Base-by-base conservation (phyloP, 1,140 invertebrate species). In the Brachionus plicatilis region DNA sequence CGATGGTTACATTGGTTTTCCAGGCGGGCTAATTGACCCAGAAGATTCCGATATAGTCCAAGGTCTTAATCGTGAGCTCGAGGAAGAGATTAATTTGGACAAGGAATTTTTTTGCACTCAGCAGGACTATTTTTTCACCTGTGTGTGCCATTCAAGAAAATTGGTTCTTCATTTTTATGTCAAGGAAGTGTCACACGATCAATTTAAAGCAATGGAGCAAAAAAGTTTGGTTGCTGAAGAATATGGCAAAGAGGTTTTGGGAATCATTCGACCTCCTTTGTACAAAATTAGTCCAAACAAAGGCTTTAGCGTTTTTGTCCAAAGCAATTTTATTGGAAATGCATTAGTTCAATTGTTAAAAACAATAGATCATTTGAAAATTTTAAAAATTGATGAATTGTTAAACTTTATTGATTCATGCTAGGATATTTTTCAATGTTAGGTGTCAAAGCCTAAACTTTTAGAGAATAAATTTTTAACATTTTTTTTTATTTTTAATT, bases 1-100 rank as follows among this genome's bases (percentile, higher is more conserved):
- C 89, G 92, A 92, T 88, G 92, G 92, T 4, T 87, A 89, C n/a
- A 84, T 92, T 43, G 92, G 92, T 6, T 92, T 92, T 88, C 91
- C 91, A 70, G 92, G 92, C 33, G 92, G 92, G 14, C 70, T 92
- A 4, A 87, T 92, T 9, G 90, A 92, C 82, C 79, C 86, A 3
- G 90, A 88, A 14, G 50, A 60, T 72, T 20, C 12, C 6, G 86
- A 88, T 84, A 85, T 88, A 2, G 85, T 90, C 4, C 83, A 87
- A 12, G 90, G 88, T n/a, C 82, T 92, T 12, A 91, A 91, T 76
- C 83, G 92, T 82, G 92, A 92, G 87, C 85, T 92, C 66, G 83
- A 85, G 43, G 92, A 92, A 88, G 92, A 92, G 88, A 90, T 92
- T 79, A 89, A 89, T 83, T 87, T 91, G n/a, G 88, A 91, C 85